These are phyloP conservation scores for Dendrocincla fuliginosa DNA, from an alignment of 2,797 vertebrate species.

Conservation along the genomic window DNA sequence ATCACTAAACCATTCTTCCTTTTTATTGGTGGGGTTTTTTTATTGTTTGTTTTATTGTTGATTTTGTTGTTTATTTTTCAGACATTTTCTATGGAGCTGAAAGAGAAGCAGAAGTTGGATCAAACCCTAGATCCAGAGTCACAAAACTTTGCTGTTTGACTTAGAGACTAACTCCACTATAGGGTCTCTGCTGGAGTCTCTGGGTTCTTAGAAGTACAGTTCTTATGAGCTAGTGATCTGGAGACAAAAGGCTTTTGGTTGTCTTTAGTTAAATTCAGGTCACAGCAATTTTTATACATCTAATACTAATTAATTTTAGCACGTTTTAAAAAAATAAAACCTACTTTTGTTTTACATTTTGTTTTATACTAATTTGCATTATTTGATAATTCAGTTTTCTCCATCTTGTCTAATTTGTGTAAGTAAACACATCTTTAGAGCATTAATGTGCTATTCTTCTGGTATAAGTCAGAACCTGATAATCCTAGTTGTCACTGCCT, in stretches of 20 bases:
- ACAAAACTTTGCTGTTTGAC: not conserved
- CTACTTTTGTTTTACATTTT: not conserved
- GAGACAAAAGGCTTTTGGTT: not conserved
- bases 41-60: no score
- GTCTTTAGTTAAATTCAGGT: not conserved
- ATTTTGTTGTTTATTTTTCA: slow-evolving; percentile 4
- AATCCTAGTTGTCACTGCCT: not conserved
- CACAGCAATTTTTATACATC: not conserved
- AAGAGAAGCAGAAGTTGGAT: not conserved
- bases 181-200: not conserved
- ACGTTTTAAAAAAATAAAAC: not conserved
- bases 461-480: not conserved
- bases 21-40: no score
- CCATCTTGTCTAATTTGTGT: not conserved
- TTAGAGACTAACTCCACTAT: not conserved
- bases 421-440: not conserved
- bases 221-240: not conserved
- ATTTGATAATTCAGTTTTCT: not conserved
- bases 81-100: not conserved
- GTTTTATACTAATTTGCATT: not conserved
- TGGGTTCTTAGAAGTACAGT: not conserved
- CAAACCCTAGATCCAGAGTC: not conserved
- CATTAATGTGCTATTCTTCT: not conserved
- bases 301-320: not conserved
- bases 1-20: not conserved